Base-by-base conservation (phyloP, 92 coral and sea anemone genomes). In the Pocillopora grandis region DNA sequence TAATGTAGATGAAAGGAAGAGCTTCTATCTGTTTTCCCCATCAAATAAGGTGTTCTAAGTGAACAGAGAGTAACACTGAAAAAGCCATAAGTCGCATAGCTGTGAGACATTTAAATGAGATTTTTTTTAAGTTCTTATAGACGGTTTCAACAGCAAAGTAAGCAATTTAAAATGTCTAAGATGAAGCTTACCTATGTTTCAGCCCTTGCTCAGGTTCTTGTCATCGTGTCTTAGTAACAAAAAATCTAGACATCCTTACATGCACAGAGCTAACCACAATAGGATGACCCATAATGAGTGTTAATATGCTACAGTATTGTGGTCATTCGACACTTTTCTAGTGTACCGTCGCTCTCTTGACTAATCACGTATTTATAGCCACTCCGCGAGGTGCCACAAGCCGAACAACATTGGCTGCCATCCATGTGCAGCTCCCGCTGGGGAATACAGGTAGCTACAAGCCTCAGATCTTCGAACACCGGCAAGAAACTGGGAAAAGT, bases 401-500 rank as follows among this genome's bases (percentile, higher is more conserved):
- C 75, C 2, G 33, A 61, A n/a, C 63, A 58, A 58, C 52, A 11
- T 59, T 81, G 69, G 78, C 69, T 37, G 20, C 23, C 20, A 42
- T 62, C 60, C 70, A 11, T 58, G n/a, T 35, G 16, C 12, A 42
- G 17, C 62, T 59, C 84, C 70, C 77, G 77, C 77, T 70, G 57
- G 10, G 77, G 10, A 48, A 14, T 70, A 16, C 85, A 81, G 85
- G 78, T 81, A 81, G 48, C 77, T 19, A 37, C 4, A n/a, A 80
- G 20, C 78, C 77, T 60, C 85, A 71, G 42, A 42, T 37, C 8
- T 17, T 23, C 23, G 7, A 15, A 18, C 37, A 14, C n/a, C 31
- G 35, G 31, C 72, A 15, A 18, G 20, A 36, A 70, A 23, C 77
- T 19, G 77, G 58, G 57, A 58, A 10, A 21, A 20, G 56, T 55